Conservation (phyloP, 2,888 invertebrate species). For the Willowsia nigromaculata region DNA sequence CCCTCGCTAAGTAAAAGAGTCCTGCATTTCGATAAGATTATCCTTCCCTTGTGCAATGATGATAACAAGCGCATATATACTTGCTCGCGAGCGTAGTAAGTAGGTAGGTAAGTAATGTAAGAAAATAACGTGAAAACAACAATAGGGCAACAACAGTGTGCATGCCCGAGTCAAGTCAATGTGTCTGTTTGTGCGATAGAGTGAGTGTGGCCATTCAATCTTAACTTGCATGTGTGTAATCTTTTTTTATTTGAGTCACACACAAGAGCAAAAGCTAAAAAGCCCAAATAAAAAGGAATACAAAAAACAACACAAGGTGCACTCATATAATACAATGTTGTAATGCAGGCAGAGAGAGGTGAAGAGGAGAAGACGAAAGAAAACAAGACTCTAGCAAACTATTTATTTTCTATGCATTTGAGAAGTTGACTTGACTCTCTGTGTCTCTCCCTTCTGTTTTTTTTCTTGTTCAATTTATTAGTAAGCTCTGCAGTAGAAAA, state of each 20-base stretch:
- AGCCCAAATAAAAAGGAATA: too few species aligned
- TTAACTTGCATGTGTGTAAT: neutral
- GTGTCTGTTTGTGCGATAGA: neutral
- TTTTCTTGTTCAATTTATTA: constrained; percentile 34
- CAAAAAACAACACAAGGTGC: constrained; percentile 8
- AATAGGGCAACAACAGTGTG: neutral
- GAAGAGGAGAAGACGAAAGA: neutral
- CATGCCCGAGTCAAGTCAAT: constrained; percentile 17
- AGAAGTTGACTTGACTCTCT: neutral
- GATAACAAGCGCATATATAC: neutral
- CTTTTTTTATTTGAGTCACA: constrained; percentile 27
- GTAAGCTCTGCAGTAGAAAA: neutral
- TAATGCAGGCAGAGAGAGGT: neutral
- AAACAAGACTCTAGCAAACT: neutral
- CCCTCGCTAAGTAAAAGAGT: constrained; percentile 63
- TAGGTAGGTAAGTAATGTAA: neutral
- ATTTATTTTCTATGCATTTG: neutral
- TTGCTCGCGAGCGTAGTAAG: neutral
- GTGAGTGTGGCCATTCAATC: neutral
- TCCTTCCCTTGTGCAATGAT: constrained; percentile 43
- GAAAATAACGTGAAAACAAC: constrained; percentile 17
- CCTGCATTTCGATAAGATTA: constrained; percentile 63
- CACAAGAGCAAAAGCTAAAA: constrained; percentile 45
- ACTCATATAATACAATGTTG: neutral
- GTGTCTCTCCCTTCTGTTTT: neutral